Conservation (phyloP, 2,888 invertebrate genomes). For the Liopterus haemorrhoidalis region DNA sequence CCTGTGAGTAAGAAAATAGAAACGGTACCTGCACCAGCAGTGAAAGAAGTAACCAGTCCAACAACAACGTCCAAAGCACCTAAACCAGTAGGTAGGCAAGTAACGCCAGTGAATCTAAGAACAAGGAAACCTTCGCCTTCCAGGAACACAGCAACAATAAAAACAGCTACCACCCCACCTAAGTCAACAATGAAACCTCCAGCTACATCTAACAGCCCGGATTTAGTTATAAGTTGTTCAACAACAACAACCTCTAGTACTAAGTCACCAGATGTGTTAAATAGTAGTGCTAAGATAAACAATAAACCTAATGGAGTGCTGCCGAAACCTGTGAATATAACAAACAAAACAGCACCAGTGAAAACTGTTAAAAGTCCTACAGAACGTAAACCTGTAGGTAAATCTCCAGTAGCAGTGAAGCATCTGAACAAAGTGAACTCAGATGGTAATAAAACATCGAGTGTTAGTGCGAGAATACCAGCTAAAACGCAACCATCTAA, state of each 20-base stretch:
- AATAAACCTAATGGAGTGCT: slow-evolving; percentile 32
- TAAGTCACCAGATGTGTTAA: slow-evolving; percentile 60
- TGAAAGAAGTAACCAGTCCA: slow-evolving; percentile 18
- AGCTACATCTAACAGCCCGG: slow-evolving; percentile 58
- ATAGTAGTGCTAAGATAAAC: slow-evolving; percentile 39
- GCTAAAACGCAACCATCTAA: slow-evolving; percentile 57
- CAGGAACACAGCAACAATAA: slow-evolving; percentile 31
- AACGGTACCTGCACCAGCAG: slow-evolving; percentile 22
- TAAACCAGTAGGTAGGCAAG: slow-evolving; percentile 34
- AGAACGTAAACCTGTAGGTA: slow-evolving; percentile 36
- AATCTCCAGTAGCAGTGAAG: slow-evolving; percentile 29
- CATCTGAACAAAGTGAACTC: slow-evolving; percentile 17
- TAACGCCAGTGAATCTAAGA: slow-evolving; percentile 49
- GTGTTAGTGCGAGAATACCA: slow-evolving; percentile 48
- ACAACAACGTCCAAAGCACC: slow-evolving; percentile 24
- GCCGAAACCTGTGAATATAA: slow-evolving; percentile 41
- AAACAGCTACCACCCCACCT: slow-evolving; percentile 43
- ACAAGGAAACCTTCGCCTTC: slow-evolving; percentile 42
- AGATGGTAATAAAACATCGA: slow-evolving; percentile 33
- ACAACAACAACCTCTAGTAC: slow-evolving; percentile 47
- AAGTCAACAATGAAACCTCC: slow-evolving; percentile 42
- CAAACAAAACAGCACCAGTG: slow-evolving; percentile 48
- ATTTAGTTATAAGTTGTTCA: slow-evolving; percentile 66
- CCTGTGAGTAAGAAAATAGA: slow-evolving; percentile 25
- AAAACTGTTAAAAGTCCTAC: slow-evolving; percentile 44